These are phyloP conservation scores for Drosophila merina DNA, from an alignment of 2,888 invertebrate genomes.

Conservation along the genomic window DNA sequence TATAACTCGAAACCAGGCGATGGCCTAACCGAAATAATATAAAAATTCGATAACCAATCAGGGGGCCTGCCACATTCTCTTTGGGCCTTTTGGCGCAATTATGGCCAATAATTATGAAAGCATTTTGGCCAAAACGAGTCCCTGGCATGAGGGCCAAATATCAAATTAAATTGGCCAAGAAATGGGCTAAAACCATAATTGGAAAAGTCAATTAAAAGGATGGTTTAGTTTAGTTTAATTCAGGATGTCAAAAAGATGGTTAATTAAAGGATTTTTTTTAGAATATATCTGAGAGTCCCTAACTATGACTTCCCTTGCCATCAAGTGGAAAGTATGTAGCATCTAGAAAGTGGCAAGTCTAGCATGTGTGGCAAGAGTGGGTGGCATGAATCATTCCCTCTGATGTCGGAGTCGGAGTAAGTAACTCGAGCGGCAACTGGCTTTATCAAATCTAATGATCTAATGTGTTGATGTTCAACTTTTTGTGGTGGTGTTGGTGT, in stretches of 20 bases:
- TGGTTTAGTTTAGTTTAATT: background rate
- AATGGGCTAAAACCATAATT: background rate
- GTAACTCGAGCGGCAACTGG: slow-evolving; percentile 10
- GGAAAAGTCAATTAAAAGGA: background rate
- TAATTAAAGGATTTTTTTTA: background rate
- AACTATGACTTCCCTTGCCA: no score
- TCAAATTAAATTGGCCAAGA: slow-evolving; percentile 18
- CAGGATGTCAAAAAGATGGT: background rate
- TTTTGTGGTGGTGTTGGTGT: background rate
- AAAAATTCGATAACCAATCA: slow-evolving; percentile 6
- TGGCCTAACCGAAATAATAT: background rate
- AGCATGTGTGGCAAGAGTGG: background rate
- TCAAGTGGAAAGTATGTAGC: background rate
- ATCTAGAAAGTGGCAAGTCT: background rate
- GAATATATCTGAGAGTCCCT: no score
- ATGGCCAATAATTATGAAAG: slow-evolving; percentile 18
- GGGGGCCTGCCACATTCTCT: background rate
- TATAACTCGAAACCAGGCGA: slow-evolving; percentile 12
- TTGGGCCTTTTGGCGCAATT: slow-evolving; percentile 7
- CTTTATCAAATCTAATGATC: slow-evolving; percentile 66
- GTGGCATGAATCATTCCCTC: slow-evolving; percentile 37
- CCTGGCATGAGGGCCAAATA: background rate
- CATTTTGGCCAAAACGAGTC: slow-evolving; percentile 3
- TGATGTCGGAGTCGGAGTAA: slow-evolving; percentile 8
- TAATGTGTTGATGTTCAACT: slow-evolving; percentile 46